Percentiles rank a stretch among this genome's conserved stretches.
These are phyloP conservation scores for Steinernema feltiae DNA, from an alignment of 1,140 invertebrate genomes.

Conservation along the genomic window DNA sequence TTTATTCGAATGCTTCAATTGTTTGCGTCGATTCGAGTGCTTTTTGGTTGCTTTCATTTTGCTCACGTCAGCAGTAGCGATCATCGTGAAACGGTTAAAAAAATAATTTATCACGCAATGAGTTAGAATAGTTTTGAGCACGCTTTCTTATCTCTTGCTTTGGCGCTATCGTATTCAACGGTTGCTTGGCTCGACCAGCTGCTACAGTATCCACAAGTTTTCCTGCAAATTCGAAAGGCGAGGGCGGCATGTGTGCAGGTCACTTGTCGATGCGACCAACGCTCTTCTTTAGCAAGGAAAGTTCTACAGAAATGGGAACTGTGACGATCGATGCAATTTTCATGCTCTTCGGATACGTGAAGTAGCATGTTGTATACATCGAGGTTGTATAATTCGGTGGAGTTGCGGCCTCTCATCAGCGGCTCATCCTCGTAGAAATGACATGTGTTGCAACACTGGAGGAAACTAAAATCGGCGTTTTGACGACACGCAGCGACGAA, in stretches of 20 bases:
- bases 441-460: conserved; percentile 41
- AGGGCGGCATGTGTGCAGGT: conserved; percentile 35
- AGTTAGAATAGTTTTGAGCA: conserved; percentile 15
- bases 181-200: conserved; percentile 27
- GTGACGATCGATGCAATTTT: conserved; percentile 36
- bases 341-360: conserved; percentile 1
- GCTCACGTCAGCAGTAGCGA: not conserved
- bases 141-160: conserved; percentile 31
- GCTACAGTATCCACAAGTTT: conserved; percentile 42
- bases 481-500: conserved; percentile 32
- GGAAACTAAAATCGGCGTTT: conserved; percentile 38
- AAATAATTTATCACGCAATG: not conserved
- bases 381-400: conserved; percentile 26
- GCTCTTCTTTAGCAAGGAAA: conserved; percentile 27
- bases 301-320: conserved; percentile 34
- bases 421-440: conserved; percentile 34
- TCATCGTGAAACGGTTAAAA: not conserved
- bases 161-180: conserved; percentile 30
- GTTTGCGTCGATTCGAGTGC: not conserved
- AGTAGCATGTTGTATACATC: conserved; percentile 28
- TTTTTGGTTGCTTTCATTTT: not conserved
- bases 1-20: not conserved
- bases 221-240: conserved; percentile 41
- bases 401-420: conserved; percentile 10
- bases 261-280: conserved; percentile 28